phyloP scores from a whole-genome alignment of 2,888 invertebrate species.

The Pycnomerus fuliginosus region DNA sequence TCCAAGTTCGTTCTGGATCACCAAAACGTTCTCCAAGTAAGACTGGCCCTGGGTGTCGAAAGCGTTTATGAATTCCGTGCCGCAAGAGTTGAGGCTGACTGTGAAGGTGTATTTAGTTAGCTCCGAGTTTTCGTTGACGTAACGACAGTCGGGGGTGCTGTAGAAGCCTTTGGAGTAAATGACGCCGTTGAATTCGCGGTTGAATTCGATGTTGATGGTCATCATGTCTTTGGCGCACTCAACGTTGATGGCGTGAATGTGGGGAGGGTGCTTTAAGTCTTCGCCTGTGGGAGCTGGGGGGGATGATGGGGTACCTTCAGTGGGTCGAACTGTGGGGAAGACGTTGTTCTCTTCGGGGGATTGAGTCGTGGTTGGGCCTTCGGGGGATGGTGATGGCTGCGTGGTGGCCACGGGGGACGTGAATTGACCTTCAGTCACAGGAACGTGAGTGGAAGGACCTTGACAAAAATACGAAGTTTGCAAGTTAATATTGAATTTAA shows the following conservation, averaged over 20 bases:
- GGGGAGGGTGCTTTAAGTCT: slow-evolving; percentile 70
- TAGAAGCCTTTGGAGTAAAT: slow-evolving; percentile 78
- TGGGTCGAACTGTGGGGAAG: slow-evolving; percentile 10
- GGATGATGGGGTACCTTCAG: slow-evolving; percentile 14
- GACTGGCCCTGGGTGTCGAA: slow-evolving; percentile 76
- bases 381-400: slow-evolving; percentile 9
- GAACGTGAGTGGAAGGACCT: no score
- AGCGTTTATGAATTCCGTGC: slow-evolving; percentile 76
- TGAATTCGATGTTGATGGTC: slow-evolving; percentile 79
- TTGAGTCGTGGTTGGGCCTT: slow-evolving; percentile 20
- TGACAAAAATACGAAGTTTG: no score
- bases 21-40: slow-evolving; percentile 75
- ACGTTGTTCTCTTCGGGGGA: slow-evolving; percentile 23
- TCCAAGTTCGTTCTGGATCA: slow-evolving; percentile 75
- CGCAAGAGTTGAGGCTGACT: slow-evolving; percentile 72
- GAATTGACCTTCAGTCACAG: slow-evolving; percentile 21
- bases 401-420: slow-evolving; percentile 20
- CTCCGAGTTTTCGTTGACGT: slow-evolving; percentile 70
- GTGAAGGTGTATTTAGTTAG: slow-evolving; percentile 71
- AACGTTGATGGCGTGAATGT: slow-evolving; percentile 73
- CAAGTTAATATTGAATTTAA: no score
- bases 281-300: slow-evolving; percentile 51
- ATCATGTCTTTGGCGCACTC: slow-evolving; percentile 80
- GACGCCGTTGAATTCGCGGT: slow-evolving; percentile 72
- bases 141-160: slow-evolving; percentile 68